Evolutionary conservation across 2,113 vertebrate species (phyloP), one percentile per base, ranked within the genome.

Genomic region (Centropristis striata): DNA sequence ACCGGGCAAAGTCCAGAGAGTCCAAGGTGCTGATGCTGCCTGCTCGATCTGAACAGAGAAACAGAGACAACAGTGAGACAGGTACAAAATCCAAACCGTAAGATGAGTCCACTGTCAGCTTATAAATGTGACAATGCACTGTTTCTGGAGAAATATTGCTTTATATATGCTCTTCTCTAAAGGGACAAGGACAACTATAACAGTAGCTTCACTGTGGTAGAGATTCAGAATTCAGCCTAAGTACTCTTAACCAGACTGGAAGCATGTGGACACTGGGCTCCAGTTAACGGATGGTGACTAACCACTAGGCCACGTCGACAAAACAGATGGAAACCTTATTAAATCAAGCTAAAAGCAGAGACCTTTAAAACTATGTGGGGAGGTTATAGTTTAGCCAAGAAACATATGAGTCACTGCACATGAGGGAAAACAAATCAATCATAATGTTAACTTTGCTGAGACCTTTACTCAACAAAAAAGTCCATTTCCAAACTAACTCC

Each of bases 11-110:
- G 91, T 99, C 98, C 94, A 99, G 93, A 66, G 98, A 99, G 95
- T 99, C 98, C 86, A 99, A 95, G 68, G 98, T 99, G 95, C 98
- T 99, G 94, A 99, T 98, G 94, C 98, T 99, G 90, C 97, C 97
- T 32, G 97, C 95, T 11, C 98, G 96, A 94, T 99, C 98, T 99
- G 92, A 63, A 93, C 65, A 63, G 57, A 78, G 10, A 73, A 18
- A 73, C 23, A 67, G 57, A 84, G 16, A 55, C 5, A 23, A 32
- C 14, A 32, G 41, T 71, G 51, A 88, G 80, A 46, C 15, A 42
- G 61, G 25, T 13, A 28, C 5, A 60, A 15, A 54, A 23, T 55
- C 21, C n/a, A 25, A 23, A 28, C 10, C 54, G 13, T 8, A 12
- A 20, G 20, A 81, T 18, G 20, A 61, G 41, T 23, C 20, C 23